Percentiles rank a stretch among this genome's conserved stretches.
phyloP scores from a whole-genome alignment of 2,113 vertebrate genomes.

The Pseudorasbora parva region DNA sequence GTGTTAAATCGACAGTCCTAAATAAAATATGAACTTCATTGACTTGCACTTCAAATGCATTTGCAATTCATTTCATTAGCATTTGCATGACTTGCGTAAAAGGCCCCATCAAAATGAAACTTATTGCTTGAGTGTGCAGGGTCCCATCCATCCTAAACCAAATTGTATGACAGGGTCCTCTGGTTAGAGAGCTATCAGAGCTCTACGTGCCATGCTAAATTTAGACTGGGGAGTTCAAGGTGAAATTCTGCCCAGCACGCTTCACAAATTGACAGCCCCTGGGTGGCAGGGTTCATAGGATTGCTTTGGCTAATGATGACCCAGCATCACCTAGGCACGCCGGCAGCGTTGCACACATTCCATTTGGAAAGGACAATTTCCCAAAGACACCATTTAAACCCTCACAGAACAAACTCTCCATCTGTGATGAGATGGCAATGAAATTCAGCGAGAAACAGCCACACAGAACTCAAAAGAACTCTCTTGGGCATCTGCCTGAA shows the following conservation, averaged over 20 bases:
- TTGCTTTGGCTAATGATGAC: slow-evolving; percentile 23
- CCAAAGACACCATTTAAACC: slow-evolving; percentile 37
- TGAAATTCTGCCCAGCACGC: slow-evolving; percentile 49
- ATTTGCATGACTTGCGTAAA: background rate
- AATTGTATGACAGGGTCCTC: background rate
- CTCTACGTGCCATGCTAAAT: slow-evolving; percentile 38
- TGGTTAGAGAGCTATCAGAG: slow-evolving; percentile 32
- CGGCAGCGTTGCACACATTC: background rate
- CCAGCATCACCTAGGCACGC: slow-evolving; percentile 33
- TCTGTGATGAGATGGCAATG: slow-evolving; percentile 32
- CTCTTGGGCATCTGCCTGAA: slow-evolving; percentile 9
- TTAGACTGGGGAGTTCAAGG: slow-evolving; percentile 46
- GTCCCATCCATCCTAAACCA: background rate
- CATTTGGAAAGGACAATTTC: slow-evolving; percentile 22
- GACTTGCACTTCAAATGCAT: background rate
- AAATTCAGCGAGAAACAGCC: background rate
- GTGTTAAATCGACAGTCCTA: too few species aligned
- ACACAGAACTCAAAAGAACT: background rate
- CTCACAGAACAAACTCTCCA: background rate
- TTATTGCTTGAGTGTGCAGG: background rate
- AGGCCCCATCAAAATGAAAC: background rate
- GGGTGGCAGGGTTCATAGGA: slow-evolving; percentile 26
- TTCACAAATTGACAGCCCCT: slow-evolving; percentile 31
- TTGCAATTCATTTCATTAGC: background rate
- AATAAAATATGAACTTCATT: background rate